phyloP scores from a whole-genome alignment of 2,888 invertebrate genomes.

The Dioctria rufipes region DNA sequence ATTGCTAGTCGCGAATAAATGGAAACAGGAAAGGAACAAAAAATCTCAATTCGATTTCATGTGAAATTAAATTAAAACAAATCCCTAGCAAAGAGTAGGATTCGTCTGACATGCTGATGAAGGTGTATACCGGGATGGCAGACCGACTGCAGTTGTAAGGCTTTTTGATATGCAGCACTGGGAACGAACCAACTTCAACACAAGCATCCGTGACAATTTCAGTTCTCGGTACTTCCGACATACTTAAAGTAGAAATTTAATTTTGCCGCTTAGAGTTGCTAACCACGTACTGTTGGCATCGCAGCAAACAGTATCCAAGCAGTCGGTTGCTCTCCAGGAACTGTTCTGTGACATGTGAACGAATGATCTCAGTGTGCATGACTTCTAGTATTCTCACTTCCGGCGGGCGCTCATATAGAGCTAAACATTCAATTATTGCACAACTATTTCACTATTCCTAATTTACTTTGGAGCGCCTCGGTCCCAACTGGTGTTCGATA shows the following conservation, averaged over 20 bases:
- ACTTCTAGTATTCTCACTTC: slow-evolving; percentile 33
- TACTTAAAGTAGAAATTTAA: slow-evolving; percentile 55
- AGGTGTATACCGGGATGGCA: not conserved
- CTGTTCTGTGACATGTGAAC: slow-evolving; percentile 28
- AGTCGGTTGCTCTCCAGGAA: not conserved
- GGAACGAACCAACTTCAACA: slow-evolving; percentile 42
- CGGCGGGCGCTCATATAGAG: slow-evolving; percentile 14
- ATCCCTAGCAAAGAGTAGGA: slow-evolving; percentile 41
- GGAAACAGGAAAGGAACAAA: slow-evolving; percentile 43
- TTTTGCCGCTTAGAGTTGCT: slow-evolving; percentile 54
- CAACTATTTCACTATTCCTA: slow-evolving; percentile 45
- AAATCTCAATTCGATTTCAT: slow-evolving; percentile 58
- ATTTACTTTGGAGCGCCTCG: slow-evolving; percentile 32
- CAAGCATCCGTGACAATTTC: slow-evolving; percentile 50
- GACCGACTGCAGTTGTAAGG: slow-evolving; percentile 35
- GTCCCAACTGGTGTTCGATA: not conserved
- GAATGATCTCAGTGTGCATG: slow-evolving; percentile 4
- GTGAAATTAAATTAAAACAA: slow-evolving; percentile 58
- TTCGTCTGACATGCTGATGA: slow-evolving; percentile 48
- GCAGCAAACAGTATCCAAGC: slow-evolving; percentile 36
- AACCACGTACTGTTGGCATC: slow-evolving; percentile 52
- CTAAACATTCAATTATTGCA: slow-evolving; percentile 47
- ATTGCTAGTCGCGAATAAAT: slow-evolving; percentile 46
- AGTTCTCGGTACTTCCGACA: slow-evolving; percentile 43
- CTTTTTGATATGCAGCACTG: slow-evolving; percentile 49